Conservation (phyloP, 2,113 vertebrate genomes). For the Lampris megalopsis region DNA sequence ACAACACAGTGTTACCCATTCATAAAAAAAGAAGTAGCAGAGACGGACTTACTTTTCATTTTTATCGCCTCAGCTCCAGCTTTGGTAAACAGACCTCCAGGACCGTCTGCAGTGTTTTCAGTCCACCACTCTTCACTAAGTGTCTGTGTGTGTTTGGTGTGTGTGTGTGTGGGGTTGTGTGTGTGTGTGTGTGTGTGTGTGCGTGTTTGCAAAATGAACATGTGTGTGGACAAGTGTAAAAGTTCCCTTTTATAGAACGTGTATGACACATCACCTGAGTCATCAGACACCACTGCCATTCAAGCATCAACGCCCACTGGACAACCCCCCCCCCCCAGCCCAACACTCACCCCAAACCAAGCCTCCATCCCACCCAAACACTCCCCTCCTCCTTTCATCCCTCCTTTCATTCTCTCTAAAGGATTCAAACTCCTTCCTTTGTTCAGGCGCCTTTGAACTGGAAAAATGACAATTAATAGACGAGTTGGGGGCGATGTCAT, state of each 20-base stretch:
- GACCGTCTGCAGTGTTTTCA: slow-evolving; percentile 17
- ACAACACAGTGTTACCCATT: too few relatives aligned
- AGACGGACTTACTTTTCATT: slow-evolving; percentile 75
- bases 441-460: background rate
- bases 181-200: slow-evolving; percentile 35
- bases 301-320: slow-evolving; percentile 52
- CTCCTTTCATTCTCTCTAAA: background rate
- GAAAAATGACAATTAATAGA: background rate
- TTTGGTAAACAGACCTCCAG: slow-evolving; percentile 60
- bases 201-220: background rate
- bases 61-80: slow-evolving; percentile 24
- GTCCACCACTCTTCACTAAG: slow-evolving; percentile 48
- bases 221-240: slow-evolving; percentile 68
- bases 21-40: slow-evolving; percentile 12
- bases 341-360: slow-evolving; percentile 3
- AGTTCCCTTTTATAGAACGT: slow-evolving; percentile 75
- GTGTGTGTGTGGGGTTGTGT: slow-evolving; percentile 15
- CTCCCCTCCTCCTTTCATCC: background rate
- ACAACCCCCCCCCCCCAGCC: background rate
- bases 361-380: background rate
- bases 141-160: slow-evolving; percentile 55
- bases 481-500: background rate
- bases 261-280: slow-evolving; percentile 77
- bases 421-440: slow-evolving; percentile 34
- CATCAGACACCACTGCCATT: slow-evolving; percentile 68